Base-by-base conservation (phyloP, 2,113 vertebrate species). In the Myxocyprinus asiaticus region DNA sequence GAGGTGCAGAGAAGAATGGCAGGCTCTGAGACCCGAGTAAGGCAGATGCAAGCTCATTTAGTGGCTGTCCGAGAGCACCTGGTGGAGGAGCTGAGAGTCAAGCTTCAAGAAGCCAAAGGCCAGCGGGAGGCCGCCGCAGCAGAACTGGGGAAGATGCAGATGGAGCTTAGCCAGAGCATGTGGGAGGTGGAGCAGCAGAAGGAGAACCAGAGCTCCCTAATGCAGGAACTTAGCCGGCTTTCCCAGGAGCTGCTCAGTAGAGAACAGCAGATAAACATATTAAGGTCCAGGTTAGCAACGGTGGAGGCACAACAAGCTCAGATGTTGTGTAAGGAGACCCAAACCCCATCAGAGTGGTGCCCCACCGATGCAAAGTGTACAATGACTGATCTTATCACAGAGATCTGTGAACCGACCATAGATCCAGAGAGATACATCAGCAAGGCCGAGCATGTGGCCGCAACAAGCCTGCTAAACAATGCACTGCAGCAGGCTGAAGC, bases 1-100 rank as follows among this genome's bases (percentile, higher is more conserved):
- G 94, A 96, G 1, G 95, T 96, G 0, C 95, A 96, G 88, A 94
- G 94, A 65, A 92, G 95, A 6, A 96, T 96, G 95, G 91, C 92
- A 0, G 95, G 95, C 56, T 96, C 94, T 0, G 95, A 96, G 84
- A 89, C 92, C 7, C 95, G 94, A 63, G 94, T 96, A 4, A 94
- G 95, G 78, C 94, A 95, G 77, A 94, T 96, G 92, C 95, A 96
- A 88, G 89, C 89, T 2, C 95, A 96, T 73, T 94, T 96, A 65
- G 91, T 95, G 0, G 92, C 93, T 4, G 89, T 96, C 15, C 94
- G 95, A 53, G 94, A 95, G 4, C 94, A 95, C 81, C 86, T 71
- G 1, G 7, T 78, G 0, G 94, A 95, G 79, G 95, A 95, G 5
- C 90, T 96, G 67, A 91, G 85, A 89, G 92, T 90, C 4, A 94